Conservation (phyloP, 2,888 invertebrate species). For the Troides aeacus region DNA sequence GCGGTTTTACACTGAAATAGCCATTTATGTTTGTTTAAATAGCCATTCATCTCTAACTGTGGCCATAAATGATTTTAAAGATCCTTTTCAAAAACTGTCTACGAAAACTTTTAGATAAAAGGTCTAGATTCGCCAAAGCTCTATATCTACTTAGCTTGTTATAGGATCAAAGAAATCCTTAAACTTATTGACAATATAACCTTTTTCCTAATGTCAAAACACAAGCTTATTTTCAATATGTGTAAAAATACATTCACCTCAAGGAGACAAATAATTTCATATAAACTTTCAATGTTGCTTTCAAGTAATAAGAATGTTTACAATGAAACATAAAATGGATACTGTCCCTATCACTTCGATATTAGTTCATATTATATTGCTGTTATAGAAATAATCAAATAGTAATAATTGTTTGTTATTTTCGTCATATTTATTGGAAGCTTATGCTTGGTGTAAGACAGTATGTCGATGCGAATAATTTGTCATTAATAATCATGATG, state of each 20-base stretch:
- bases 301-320: background rate
- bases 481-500: conserved; percentile 52
- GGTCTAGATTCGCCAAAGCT: background rate
- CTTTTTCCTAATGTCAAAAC: background rate
- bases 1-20: conserved; percentile 28
- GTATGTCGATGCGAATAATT: conserved; percentile 69
- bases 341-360: background rate
- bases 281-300: background rate
- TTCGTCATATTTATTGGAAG: conserved; percentile 1
- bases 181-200: background rate
- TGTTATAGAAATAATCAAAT: conserved; percentile 1
- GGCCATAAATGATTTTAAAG: conserved; percentile 6
- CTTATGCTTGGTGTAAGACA: conserved; percentile 45
- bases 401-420: background rate
- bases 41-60: conserved; percentile 11
- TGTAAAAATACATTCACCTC: background rate
- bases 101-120: background rate
- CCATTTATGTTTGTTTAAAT: conserved; percentile 9
- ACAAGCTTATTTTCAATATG: background rate
- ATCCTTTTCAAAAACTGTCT: too few relatives aligned
- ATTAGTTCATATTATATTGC: background rate
- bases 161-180: background rate
- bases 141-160: background rate
- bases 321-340: background rate
- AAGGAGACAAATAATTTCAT: background rate